Percentiles rank a stretch among this genome's conserved stretches.
Evolutionary conservation across 2,797 vertebrate species (phyloP).

Genomic region (Sternarchorhynchus goeldii): DNA sequence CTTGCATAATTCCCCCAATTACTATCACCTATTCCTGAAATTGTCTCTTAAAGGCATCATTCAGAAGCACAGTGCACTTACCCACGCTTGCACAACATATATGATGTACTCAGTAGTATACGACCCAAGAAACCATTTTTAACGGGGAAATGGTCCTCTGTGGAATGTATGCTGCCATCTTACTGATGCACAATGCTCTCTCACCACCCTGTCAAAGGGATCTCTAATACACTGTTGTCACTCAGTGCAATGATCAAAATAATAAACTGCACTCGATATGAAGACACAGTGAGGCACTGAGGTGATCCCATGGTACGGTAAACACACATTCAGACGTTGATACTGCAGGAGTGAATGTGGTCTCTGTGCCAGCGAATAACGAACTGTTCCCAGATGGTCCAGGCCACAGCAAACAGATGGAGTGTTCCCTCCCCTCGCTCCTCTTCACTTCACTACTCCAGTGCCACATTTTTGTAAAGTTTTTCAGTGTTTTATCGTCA

Average conservation of each 20-base stretch:
- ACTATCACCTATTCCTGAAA: too few species aligned
- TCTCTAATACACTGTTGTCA: not conserved
- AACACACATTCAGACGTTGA: not conserved
- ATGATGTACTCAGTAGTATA: too few species aligned
- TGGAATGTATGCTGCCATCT: too few species aligned
- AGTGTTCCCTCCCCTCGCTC: slow-evolving; percentile 24
- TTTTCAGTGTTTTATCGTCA: slow-evolving; percentile 33
- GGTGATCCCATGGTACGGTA: not conserved
- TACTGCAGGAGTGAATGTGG: slow-evolving; percentile 5
- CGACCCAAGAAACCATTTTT: too few species aligned
- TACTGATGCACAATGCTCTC: not conserved
- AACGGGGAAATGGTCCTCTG: too few species aligned
- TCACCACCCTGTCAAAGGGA: not conserved
- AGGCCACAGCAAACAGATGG: slow-evolving; percentile 6
- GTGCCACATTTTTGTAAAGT: not conserved
- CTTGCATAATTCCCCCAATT: slow-evolving; percentile 34
- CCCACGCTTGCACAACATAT: too few species aligned
- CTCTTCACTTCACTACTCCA: slow-evolving; percentile 28
- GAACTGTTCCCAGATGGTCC: not conserved
- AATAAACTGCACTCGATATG: not conserved
- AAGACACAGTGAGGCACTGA: not conserved
- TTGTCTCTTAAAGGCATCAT: too few species aligned
- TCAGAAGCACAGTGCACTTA: too few species aligned
- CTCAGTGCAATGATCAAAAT: not conserved
- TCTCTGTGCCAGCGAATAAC: not conserved